A percentile compares a stretch with the other conserved stretches of the same genome.
These are phyloP conservation scores for Daphoenositta chrysoptera DNA, from an alignment of 2,113 vertebrate genomes.

Conservation along the genomic window DNA sequence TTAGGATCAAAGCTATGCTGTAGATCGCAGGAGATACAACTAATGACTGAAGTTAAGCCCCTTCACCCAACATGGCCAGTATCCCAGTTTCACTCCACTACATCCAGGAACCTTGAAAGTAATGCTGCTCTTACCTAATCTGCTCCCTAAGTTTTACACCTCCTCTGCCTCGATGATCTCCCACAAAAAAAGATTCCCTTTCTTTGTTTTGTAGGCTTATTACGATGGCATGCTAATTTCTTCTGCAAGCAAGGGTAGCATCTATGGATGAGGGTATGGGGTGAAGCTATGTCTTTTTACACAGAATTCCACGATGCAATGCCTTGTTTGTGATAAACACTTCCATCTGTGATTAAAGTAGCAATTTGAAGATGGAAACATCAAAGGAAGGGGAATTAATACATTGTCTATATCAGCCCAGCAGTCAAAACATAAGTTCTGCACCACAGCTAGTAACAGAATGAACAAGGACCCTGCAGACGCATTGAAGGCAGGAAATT, in stretches of 20 bases:
- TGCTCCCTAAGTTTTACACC: constrained; percentile 52
- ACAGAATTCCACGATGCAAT: background rate
- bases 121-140: background rate
- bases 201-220: constrained; percentile 45
- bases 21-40: background rate
- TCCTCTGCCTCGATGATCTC: background rate
- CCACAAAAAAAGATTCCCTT: background rate
- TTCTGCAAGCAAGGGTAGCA: constrained; percentile 40
- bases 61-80: background rate
- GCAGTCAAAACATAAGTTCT: constrained; percentile 59
- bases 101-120: constrained; percentile 22
- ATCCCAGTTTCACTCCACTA: constrained; percentile 41
- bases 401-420: background rate
- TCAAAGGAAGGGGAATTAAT: background rate
- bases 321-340: background rate
- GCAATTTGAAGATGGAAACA: background rate
- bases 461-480: constrained; percentile 55
- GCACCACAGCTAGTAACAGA: constrained; percentile 48
- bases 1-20: constrained; percentile 6
- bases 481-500: constrained; percentile 61
- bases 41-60: constrained; percentile 3
- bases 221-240: background rate
- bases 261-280: background rate
- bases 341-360: background rate
- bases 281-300: constrained; percentile 23